Base-by-base conservation (phyloP, 2,888 invertebrate species). In the Drosophila siamana region DNA sequence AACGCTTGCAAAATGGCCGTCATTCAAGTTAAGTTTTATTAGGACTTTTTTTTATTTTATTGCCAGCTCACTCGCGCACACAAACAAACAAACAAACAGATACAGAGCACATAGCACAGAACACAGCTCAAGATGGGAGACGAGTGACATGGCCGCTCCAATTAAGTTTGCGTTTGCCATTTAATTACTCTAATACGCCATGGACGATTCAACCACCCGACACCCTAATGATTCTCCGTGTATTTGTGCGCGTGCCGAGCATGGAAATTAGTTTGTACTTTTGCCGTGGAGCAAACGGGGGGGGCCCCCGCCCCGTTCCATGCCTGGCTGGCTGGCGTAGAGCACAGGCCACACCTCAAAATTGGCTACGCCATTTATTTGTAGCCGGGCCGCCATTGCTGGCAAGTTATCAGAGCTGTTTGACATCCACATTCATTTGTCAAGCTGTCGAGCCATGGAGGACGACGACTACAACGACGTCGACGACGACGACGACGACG, bases 171-270 rank as follows among this genome's bases (percentile, higher is more conserved):
- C 77, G 70, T 72, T 80, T 79, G 88, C 83, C 86, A 89, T 90
- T 90, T 91, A 91, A 91, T 90, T 90, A 90, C 85, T 88, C 80
- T 90, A 90, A 91, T 90, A 86, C 63, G 55, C 63, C 36, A 72
- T 41, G 40, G 40, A 46, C 44, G 46, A 68, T 59, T 47, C 63
- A 46, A 77, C 24, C 56, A 36, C 46, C 38, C 36, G 22, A 55
- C 30, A 54, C 43, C 54, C 54, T 52, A 65, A 52, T 46, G 61
- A 62, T 62, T 62, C 30, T 57, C 50, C 62, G 11, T 50, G 64
- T 69, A 74, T 75, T 74, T 71, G 80, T 86, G 81, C 83, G 86
- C 89, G 86, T 86, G 89, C 79, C 80, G 69, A 69, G 85, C 78
- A 77, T 76, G 79, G 77, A 85, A 89, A 89, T 88, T 88, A 88